A percentile compares a stretch with the other conserved stretches of the same genome.
Conservation (phyloP, 1,140 invertebrate species). For the Drosophila serrata region DNA sequence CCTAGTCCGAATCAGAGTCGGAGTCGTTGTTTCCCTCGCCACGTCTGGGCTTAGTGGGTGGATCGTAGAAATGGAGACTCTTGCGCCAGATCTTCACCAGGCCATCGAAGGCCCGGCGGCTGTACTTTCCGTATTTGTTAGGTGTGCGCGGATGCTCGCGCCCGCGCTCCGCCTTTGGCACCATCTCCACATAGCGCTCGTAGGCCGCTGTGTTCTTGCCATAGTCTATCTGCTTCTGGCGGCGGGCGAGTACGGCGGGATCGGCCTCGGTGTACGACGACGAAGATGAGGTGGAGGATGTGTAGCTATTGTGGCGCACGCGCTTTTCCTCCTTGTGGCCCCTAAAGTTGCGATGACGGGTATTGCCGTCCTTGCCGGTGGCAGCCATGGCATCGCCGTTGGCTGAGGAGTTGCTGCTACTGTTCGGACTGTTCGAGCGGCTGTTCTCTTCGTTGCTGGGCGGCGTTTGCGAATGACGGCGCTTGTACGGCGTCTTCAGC, state of each 20-base stretch:
- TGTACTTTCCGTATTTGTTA: constrained; percentile 94
- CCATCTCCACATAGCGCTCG: constrained; percentile 90
- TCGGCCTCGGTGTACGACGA: constrained; percentile 90
- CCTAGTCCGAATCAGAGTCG: constrained; percentile 73
- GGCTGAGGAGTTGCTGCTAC: constrained; percentile 59
- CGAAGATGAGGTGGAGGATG: constrained; percentile 70
- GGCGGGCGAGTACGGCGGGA: constrained; percentile 89
- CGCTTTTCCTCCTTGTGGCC: constrained; percentile 70
- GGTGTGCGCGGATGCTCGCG: constrained; percentile 94
- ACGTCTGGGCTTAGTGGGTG: constrained; percentile 75
- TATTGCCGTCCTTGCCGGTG: constrained; percentile 6
- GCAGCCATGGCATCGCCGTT: constrained; percentile 32
- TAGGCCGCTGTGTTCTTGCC: constrained; percentile 97
- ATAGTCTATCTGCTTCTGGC: constrained; percentile 97
- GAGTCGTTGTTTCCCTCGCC: constrained; percentile 18
- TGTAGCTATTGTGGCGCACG: constrained; percentile 72
- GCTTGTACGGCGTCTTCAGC: constrained; percentile 83
- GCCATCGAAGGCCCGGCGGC: constrained; percentile 95
- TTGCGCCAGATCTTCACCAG: constrained; percentile 95
- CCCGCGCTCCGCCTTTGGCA: constrained; percentile 88
- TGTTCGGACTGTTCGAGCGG: constrained; percentile 76
- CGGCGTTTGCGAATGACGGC: constrained; percentile 77
- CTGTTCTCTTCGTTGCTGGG: constrained; percentile 66
- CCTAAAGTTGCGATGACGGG: constrained; percentile 7
- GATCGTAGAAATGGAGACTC: constrained; percentile 94